phyloP scores from a whole-genome alignment of 2,888 invertebrate species.

The Craniophora ligustri region DNA sequence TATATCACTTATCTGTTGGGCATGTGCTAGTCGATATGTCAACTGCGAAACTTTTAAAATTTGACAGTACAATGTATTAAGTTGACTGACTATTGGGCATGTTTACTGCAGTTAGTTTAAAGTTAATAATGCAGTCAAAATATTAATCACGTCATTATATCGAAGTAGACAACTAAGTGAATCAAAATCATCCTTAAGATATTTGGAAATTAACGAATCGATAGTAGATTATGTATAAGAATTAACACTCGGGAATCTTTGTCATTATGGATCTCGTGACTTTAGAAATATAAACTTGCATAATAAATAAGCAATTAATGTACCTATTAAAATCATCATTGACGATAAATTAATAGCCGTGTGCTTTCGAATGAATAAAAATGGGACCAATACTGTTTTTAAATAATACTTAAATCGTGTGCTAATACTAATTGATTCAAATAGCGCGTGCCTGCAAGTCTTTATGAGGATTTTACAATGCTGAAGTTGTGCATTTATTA shows the following conservation, averaged over 20 bases:
- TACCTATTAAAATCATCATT: conserved; percentile 28
- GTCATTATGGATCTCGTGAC: conserved; percentile 33
- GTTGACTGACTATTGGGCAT: conserved; percentile 42
- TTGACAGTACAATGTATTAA: conserved; percentile 10
- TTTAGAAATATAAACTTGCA: conserved; percentile 31
- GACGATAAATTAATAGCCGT: conserved; percentile 37
- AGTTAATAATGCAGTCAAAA: conserved; percentile 54
- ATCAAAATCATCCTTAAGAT: conserved; percentile 22
- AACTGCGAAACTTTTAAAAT: conserved; percentile 19
- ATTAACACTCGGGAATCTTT: conserved; percentile 36
- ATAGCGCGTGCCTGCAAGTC: conserved; percentile 72
- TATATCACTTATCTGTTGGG: too few species aligned
- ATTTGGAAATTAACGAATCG: conserved; percentile 35
- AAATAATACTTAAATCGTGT: conserved; percentile 62
- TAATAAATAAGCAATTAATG: conserved; percentile 27
- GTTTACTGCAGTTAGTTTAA: conserved; percentile 75
- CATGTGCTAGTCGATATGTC: conserved; percentile 36
- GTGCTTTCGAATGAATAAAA: conserved; percentile 69
- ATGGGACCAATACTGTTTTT: conserved; percentile 80
- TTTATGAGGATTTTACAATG: conserved; percentile 80
- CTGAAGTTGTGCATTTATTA: conserved; percentile 89
- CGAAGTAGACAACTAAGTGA: conserved; percentile 16
- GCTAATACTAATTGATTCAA: conserved; percentile 66
- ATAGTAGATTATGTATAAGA: conserved; percentile 32
- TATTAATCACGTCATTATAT: conserved; percentile 15